These are phyloP conservation scores for Girardinichthys multiradiatus DNA, from an alignment of 2,113 vertebrate species.

Conservation along the genomic window DNA sequence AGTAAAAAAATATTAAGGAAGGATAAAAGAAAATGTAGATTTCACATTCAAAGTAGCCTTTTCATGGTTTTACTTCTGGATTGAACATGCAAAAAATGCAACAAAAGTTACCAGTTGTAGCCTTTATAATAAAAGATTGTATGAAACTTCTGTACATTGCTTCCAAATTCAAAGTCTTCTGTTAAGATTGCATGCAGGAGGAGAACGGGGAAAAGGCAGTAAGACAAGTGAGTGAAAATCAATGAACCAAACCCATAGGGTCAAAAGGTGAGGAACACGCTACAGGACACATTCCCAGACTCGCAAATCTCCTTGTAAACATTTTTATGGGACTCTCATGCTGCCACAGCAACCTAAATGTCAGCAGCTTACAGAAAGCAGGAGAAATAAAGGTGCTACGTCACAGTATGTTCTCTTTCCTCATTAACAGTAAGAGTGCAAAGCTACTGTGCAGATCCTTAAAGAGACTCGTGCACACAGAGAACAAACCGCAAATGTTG, in stretches of 20 bases:
- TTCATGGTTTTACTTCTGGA: neutral
- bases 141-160: neutral
- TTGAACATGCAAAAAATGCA: neutral
- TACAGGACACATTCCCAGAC: slow-evolving; percentile 58
- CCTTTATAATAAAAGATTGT: neutral
- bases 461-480: neutral
- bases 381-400: slow-evolving; percentile 18
- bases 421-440: neutral
- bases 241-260: slow-evolving; percentile 23
- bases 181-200: neutral
- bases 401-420: slow-evolving; percentile 1
- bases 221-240: neutral
- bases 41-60: neutral
- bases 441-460: neutral
- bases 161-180: neutral
- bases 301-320: slow-evolving; percentile 33
- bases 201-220: neutral
- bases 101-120: neutral
- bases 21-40: neutral
- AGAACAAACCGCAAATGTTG: neutral
- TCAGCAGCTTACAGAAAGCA: slow-evolving; percentile 36
- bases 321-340: slow-evolving; percentile 3
- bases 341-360: slow-evolving; percentile 61
- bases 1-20: neutral
- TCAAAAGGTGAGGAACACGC: slow-evolving; percentile 55